Conservation (phyloP, 1,140 invertebrate species). For the Camponotus floridanus region DNA sequence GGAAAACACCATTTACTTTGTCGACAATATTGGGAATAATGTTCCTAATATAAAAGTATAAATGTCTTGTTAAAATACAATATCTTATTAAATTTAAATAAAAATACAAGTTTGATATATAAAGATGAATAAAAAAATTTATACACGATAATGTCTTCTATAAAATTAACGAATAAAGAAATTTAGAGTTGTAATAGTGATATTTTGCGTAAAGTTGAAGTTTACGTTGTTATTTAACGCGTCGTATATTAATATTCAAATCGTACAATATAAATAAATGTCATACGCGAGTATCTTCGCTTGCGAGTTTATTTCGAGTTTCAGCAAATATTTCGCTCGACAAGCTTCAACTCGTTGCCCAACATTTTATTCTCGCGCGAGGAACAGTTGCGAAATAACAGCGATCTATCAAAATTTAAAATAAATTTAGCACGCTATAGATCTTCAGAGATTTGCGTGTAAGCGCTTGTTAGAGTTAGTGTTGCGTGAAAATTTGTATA, state of each 20-base stretch:
- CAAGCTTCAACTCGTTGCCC: slow-evolving; percentile 44
- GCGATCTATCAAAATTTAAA: slow-evolving; percentile 52
- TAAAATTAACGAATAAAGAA: not conserved
- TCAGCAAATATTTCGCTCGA: slow-evolving; percentile 17
- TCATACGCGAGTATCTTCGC: not conserved
- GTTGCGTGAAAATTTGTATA: not conserved
- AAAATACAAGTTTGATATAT: not conserved
- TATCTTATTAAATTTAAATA: not conserved
- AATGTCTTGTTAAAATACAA: not conserved
- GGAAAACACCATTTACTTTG: slow-evolving; percentile 11
- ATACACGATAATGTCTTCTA: not conserved
- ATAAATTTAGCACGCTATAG: slow-evolving; percentile 34
- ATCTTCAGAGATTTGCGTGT: not conserved
- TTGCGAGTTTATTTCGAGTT: slow-evolving; percentile 15
- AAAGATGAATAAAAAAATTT: not conserved
- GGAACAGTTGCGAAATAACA: slow-evolving; percentile 65
- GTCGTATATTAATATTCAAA: not conserved
- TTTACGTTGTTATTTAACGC: not conserved
- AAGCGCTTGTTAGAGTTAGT: not conserved
- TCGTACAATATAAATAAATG: not conserved
- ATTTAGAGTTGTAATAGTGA: not conserved
- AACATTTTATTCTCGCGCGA: not conserved
- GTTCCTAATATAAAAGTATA: not conserved
- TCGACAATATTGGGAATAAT: not conserved
- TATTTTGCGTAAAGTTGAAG: too few relatives aligned